Evolutionary conservation across 2,888 invertebrate genomes (phyloP), one percentile per base, ranked within the genome.

Genomic region (Mesorhabditis sp.): DNA sequence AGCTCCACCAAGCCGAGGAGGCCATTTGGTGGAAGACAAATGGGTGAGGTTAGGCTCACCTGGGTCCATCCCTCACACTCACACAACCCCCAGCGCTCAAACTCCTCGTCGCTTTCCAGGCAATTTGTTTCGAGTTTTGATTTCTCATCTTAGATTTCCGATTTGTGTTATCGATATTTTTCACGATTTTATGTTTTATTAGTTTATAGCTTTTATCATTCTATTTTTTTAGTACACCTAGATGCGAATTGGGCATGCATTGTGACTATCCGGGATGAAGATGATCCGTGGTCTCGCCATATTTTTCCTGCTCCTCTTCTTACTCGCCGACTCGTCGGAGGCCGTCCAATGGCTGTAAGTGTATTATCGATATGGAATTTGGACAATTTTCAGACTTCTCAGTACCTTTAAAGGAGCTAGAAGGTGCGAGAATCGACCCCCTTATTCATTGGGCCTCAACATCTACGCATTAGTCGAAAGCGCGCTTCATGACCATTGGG

Each of bases 321-420:
- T 50, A 50, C 58, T 50, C 2, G 58, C n/a, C 58, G 58, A 50
- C 58, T 10, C n/a, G 10, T 13, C n/a, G 10, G 58, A 50, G 58
- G 58, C 58, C 10, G 58, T 50, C n/a, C 10, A n/a, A 50, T 50
- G 58, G 58, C 58, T 50, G 58, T 50, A n/a, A 50, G 58, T 50
- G 1, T 28, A 28, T n/a, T n/a, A 28, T 28, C 28, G 28, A 28
- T 2, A 1, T 28, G 1, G 28, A 28, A 1, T 28, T 28, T 28
- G 28, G 28, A 28, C 1, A 28, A 28, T 2, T 1, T 28, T 1
- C 28, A 28, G 1, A 1, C 28, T 28, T 28, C 28, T 28, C 28
- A 1, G 28, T 28, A 28, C 1, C 28, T 28, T 28, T 28, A 28
- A 28, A 28, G 28, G 28, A 28, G 28, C 28, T 28, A 28, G 28